Conservation (phyloP, 1,140 invertebrate species). For the Rhopalosiphum maidis region DNA sequence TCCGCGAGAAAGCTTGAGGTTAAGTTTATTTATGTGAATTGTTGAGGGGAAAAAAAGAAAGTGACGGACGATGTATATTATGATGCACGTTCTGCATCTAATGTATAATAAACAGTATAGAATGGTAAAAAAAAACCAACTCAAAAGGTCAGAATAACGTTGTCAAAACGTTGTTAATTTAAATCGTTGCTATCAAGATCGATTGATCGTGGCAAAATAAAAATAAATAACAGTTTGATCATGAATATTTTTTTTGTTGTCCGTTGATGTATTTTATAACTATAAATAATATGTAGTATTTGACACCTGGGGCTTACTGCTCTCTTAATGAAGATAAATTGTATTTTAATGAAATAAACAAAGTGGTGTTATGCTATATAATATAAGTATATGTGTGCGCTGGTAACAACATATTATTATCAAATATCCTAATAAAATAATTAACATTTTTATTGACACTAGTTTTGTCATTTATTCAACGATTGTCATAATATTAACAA, state of each 20-base stretch:
- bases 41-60: not conserved
- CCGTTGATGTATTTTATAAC: not conserved
- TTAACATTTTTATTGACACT: not conserved
- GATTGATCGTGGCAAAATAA: not conserved
- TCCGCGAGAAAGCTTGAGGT: not conserved
- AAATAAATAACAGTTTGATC: not conserved
- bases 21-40: not conserved
- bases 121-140: not conserved
- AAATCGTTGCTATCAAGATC: not conserved
- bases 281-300: not conserved
- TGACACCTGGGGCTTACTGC: not conserved
- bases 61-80: not conserved
- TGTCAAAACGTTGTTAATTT: not conserved
- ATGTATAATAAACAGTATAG: not conserved
- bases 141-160: not conserved
- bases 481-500: not conserved
- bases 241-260: not conserved
- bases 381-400: not conserved
- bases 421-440: not conserved
- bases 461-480: not conserved
- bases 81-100: not conserved
- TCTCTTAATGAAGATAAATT: conserved; percentile 15
- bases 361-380: not conserved
- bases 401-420: not conserved
- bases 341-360: not conserved